Evolutionary conservation across 1,140 invertebrate genomes (phyloP).

Genomic region (Trypoxylus dichotomus): DNA sequence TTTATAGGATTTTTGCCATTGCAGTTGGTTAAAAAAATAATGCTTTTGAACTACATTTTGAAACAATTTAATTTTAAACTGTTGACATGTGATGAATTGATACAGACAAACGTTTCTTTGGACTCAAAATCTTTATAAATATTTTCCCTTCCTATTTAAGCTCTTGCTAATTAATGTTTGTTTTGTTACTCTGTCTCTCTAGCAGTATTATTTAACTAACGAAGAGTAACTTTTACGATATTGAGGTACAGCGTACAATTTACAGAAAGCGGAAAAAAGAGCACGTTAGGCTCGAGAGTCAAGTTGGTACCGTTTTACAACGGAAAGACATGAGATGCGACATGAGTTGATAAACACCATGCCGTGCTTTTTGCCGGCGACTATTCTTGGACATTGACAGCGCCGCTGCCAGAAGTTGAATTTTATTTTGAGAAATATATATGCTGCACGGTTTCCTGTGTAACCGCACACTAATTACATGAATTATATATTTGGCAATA

Average conservation of each 20-base stretch:
- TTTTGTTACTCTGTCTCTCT: background rate
- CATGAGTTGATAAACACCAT: slow-evolving; percentile 29
- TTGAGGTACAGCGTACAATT: background rate
- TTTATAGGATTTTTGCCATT: too few species aligned
- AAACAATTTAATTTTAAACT: too few species aligned
- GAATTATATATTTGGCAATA: slow-evolving; percentile 25
- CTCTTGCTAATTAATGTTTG: background rate
- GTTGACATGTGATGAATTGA: background rate
- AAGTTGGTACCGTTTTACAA: slow-evolving; percentile 21
- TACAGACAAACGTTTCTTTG: background rate
- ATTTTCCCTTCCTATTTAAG: background rate
- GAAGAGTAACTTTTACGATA: background rate
- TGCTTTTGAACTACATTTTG: too few species aligned
- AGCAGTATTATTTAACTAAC: background rate
- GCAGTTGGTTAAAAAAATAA: too few species aligned
- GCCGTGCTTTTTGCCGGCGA: slow-evolving; percentile 27
- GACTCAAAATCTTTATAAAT: background rate
- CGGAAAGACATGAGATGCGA: slow-evolving; percentile 20
- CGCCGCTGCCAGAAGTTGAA: slow-evolving; percentile 31
- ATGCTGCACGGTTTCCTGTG: slow-evolving; percentile 26
- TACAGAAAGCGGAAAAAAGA: background rate
- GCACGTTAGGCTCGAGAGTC: background rate
- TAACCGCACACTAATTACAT: slow-evolving; percentile 31
- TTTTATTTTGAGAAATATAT: slow-evolving; percentile 31
- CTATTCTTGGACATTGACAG: slow-evolving; percentile 34